These are phyloP conservation scores for Alosa alosa DNA, from an alignment of 2,113 vertebrate genomes.

Conservation along the genomic window DNA sequence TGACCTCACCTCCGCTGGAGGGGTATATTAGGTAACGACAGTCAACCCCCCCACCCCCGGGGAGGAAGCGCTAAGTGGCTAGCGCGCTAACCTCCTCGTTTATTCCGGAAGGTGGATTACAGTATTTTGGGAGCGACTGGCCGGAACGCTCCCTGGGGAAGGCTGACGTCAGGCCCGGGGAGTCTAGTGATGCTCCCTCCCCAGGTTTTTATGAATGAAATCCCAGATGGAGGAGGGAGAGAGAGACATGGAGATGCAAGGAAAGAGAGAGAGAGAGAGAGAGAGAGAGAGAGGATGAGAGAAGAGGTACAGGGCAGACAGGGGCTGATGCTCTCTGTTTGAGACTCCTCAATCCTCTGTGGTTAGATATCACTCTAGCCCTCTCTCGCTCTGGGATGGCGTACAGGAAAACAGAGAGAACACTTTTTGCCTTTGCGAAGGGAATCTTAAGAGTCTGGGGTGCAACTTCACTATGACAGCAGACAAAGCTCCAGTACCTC, in stretches of 20 bases:
- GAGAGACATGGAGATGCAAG: background rate
- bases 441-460: too few species aligned
- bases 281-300: background rate
- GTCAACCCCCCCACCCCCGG: conserved; percentile 31
- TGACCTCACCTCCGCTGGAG: conserved; percentile 44
- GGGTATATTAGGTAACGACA: conserved; percentile 55
- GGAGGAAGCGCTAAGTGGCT: conserved; percentile 44
- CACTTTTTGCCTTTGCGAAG: too few species aligned
- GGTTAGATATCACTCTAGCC: background rate
- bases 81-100: conserved; percentile 32
- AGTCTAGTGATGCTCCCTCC: conserved; percentile 25
- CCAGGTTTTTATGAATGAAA: conserved; percentile 45
- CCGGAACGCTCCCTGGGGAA: conserved; percentile 15
- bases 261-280: background rate
- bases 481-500: too few species aligned
- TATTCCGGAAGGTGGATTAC: conserved; percentile 38
- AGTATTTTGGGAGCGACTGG: conserved; percentile 46
- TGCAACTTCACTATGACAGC: too few species aligned
- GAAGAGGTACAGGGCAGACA: background rate
- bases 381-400: background rate
- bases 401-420: too few species aligned
- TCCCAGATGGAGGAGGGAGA: background rate
- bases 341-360: conserved; percentile 6
- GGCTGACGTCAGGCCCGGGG: conserved; percentile 47
- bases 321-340: background rate